Conservation (phyloP, 1,140 invertebrate genomes). For the Palaemon carinicauda region DNA sequence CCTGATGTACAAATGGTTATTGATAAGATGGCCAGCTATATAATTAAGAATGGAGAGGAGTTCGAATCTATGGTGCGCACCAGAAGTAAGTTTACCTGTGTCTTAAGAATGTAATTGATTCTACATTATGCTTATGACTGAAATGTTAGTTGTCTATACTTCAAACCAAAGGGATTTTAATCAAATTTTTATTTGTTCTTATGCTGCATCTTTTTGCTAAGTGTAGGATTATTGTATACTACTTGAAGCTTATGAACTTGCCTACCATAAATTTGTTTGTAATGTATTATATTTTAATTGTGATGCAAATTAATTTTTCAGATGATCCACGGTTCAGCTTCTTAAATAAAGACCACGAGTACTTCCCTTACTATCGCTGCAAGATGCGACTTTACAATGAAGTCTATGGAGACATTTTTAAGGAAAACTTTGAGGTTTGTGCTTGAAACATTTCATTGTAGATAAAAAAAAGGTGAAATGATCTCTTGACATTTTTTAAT, state of each 20-base stretch:
- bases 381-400: slow-evolving; percentile 59
- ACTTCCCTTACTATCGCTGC: slow-evolving; percentile 77
- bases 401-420: slow-evolving; percentile 48
- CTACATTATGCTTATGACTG: too few relatives aligned
- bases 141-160: too few relatives aligned
- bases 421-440: slow-evolving; percentile 46
- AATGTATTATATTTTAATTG: slow-evolving; percentile 21
- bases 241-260: too few relatives aligned
- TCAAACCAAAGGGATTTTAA: too few relatives aligned
- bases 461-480: too few relatives aligned
- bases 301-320: slow-evolving; percentile 38
- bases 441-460: not conserved
- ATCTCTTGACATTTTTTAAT: too few relatives aligned
- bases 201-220: too few relatives aligned
- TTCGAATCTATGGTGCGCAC: slow-evolving; percentile 88
- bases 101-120: too few relatives aligned
- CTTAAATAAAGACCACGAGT: slow-evolving; percentile 76
- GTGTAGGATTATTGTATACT: too few relatives aligned
- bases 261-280: too few relatives aligned
- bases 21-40: slow-evolving; percentile 95
- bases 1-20: slow-evolving; percentile 86
- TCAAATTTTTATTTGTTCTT: too few relatives aligned
- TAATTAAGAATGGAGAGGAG: slow-evolving; percentile 90
- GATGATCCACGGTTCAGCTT: slow-evolving; percentile 84
- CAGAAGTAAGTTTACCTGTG: slow-evolving; percentile 74